These are phyloP conservation scores for Mechanitis mazaeus DNA, from an alignment of 2,888 invertebrate genomes.

Conservation along the genomic window DNA sequence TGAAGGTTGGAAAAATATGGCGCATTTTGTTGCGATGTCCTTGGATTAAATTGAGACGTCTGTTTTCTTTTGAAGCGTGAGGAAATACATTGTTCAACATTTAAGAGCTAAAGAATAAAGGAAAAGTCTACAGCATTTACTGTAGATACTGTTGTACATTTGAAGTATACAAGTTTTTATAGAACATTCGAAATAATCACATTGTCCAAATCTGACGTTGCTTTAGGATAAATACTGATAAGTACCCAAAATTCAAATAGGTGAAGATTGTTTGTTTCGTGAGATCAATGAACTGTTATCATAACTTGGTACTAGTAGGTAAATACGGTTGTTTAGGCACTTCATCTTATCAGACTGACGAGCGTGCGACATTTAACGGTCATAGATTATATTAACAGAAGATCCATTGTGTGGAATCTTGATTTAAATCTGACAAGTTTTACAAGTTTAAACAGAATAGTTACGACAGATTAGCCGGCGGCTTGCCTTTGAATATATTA, in stretches of 20 bases:
- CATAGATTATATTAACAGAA: constrained; percentile 19
- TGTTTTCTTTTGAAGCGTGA: not conserved
- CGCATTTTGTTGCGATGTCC: constrained; percentile 2
- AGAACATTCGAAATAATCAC: not conserved
- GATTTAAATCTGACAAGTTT: constrained; percentile 9
- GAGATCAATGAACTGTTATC: constrained; percentile 40
- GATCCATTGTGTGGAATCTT: constrained; percentile 1
- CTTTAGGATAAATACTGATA: not conserved
- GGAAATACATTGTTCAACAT: constrained; percentile 1
- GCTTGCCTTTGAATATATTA: no score
- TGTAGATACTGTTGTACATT: not conserved
- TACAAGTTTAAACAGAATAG: constrained; percentile 18
- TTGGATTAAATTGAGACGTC: constrained; percentile 6
- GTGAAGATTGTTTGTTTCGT: constrained; percentile 20
- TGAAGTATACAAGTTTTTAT: not conserved
- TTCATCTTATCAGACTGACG: constrained; percentile 35
- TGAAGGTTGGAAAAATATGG: constrained; percentile 2
- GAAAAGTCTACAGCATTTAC: not conserved
- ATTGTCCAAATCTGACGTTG: not conserved
- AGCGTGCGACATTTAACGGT: constrained; percentile 29
- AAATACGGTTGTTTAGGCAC: constrained; percentile 35
- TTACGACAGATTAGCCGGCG: no score
- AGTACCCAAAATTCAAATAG: constrained; percentile 7
- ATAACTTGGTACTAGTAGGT: constrained; percentile 24
- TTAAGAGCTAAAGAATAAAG: constrained; percentile 2